Evolutionary conservation across 30 jellyfish, hydroid and myxozoan genomes (phyloP).

Genomic region (Cassiopea xamachana): DNA sequence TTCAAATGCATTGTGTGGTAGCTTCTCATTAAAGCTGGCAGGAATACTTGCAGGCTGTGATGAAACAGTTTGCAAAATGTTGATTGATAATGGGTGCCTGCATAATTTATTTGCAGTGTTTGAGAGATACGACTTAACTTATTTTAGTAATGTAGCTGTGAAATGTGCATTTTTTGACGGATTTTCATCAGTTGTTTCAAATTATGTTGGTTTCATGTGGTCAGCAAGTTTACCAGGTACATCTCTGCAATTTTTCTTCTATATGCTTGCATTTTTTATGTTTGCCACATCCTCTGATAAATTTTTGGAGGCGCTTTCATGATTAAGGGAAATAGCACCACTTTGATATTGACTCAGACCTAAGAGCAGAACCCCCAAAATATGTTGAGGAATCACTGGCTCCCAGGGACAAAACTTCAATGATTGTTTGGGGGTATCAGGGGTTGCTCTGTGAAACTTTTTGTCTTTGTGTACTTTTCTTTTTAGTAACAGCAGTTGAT

Average conservation of each 20-base stretch:
- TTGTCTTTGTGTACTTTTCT: no score
- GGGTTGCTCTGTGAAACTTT: no score
- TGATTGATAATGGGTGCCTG: constrained; percentile 32
- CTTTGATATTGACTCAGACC: no score
- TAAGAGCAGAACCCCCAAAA: no score
- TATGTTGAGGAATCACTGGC: not conserved
- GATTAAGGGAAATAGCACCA: no score
- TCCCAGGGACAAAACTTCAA: no score
- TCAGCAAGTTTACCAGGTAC: not conserved
- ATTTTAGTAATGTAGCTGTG: constrained; percentile 31
- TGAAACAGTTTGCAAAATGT: constrained; percentile 4
- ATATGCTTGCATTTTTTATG: not conserved
- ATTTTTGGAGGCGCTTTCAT: not conserved
- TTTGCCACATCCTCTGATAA: not conserved
- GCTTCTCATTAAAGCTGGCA: constrained; percentile 50
- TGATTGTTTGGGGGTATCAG: no score
- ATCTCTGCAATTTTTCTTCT: not conserved
- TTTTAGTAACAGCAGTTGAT: no score
- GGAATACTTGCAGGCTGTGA: constrained; percentile 54
- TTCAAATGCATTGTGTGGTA: constrained; percentile 15
- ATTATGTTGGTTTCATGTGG: constrained; percentile 32
- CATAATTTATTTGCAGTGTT: constrained; percentile 30
- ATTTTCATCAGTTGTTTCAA: constrained; percentile 16
- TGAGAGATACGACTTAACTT: no score
- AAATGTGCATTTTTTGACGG: constrained; percentile 57